Base-by-base conservation (phyloP, 2,888 invertebrate genomes). In the Aplocera efformata region DNA sequence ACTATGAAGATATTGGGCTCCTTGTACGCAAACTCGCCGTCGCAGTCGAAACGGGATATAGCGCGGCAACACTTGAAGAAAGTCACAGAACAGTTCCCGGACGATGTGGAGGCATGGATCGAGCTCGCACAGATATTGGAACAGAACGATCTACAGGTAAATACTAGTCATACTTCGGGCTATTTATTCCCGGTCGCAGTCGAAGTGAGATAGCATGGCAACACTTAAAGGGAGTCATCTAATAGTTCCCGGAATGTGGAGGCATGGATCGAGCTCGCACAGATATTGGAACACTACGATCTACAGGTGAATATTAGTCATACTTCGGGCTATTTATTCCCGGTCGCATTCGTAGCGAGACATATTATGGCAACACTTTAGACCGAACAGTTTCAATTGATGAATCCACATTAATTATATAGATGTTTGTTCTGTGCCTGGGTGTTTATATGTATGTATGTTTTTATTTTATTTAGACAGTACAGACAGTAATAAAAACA, bases 1-100 rank as follows among this genome's bases (percentile, higher is more conserved):
- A 98, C 99, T 0, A 98, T 99, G 97, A 99, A 99, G 88, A 99
- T 99, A 58, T 90, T 99, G 6, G 99, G 99, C 1, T 98, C 98
- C 0, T 86, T 99, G 0, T 99, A 99, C 74, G 98, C 99, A 0
- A 94, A 93, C 67, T 96, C 96, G 0, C 89, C 92, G 8, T 96
- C 96, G 1, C 96, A 97, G 70, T 94, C 96, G 0, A 96, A 97
- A 75, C 90, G 98, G 6, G 97, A 98, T 60, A 96, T 96, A 50
- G 98, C 98, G 0, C 94, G 97, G 72, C 95, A 95, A 60, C 97
- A 98, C 78, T 88, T 99, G 34, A 95, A 96, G 71, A 99, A 98
- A 83, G 96, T 96, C 10, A 98, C 98, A 0, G 98, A 98, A 70
- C 96, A 98, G 79, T 97, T 96, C 74, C 98, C 98, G 0, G 98